Evolutionary conservation across 2,797 vertebrate genomes (phyloP), one percentile per base, ranked within the genome.

Genomic region (Salmo trutta): DNA sequence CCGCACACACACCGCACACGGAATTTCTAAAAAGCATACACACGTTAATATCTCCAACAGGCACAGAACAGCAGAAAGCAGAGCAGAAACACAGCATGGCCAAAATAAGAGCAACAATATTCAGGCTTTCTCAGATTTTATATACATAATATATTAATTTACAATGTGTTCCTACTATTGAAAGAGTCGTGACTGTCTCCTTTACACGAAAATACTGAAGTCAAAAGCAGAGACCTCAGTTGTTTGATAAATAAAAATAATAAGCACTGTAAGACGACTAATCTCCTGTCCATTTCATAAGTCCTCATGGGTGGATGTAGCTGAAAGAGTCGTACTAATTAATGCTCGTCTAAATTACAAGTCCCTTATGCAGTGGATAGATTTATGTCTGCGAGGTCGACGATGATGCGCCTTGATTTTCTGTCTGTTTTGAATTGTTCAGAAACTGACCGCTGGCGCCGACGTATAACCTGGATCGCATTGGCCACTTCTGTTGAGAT

Each of bases 401-500:
- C 71, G 96, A 92, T 1, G 94, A 93, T 78, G 94, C 94, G 85
- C 94, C 95, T 77, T 95, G 96, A 65, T 94, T 93, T 75, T 98
- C 98, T 86, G 92, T 92, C 71, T 94, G 87, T 56, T 88, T 89
- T 0, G 96, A 90, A 70, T 93, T 93, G 87, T 95, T 96, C 90
- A 99, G 90, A 91, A 99, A 99, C 86, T 98, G 97, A 75, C 97
- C 98, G 0, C 91, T 95, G 56, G 98, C 98, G 79, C 98, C 98
- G 15, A 98, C 95, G 87, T 99, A 99, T 77, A 99, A 80, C 82
- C 98, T 95, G 89, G 98, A 99, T 85, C 98, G 89, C 98, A 99
- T 99, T 6, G 98, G 98, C 98, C 98, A 99, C 94, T 99, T 99
- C 98, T 99, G 94, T 74, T 93, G 93, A 82, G 80, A 82, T 92